Evolutionary conservation across 2,113 vertebrate genomes (phyloP).

Genomic region (Daphoenositta chrysoptera): DNA sequence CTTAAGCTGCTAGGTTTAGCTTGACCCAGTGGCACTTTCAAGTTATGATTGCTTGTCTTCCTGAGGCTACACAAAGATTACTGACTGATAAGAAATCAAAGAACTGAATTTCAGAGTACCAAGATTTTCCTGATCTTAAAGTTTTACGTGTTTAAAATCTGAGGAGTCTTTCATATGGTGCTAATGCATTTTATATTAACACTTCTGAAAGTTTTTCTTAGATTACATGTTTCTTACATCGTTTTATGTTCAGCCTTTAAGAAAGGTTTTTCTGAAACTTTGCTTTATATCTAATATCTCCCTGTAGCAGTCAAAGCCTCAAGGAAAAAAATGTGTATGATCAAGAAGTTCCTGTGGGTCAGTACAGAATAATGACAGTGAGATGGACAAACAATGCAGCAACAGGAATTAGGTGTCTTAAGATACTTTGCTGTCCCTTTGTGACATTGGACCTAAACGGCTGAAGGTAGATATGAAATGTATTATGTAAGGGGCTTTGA

Average conservation of each 20-base stretch:
- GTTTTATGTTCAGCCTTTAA: conserved; percentile 41
- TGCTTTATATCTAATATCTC: conserved; percentile 18
- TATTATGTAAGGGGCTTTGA: conserved; percentile 47
- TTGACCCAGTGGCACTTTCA: conserved; percentile 4
- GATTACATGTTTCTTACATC: background rate
- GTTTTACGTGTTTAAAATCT: conserved; percentile 24
- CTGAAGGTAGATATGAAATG: background rate
- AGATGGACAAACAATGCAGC: conserved; percentile 37
- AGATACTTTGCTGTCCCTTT: conserved; percentile 1
- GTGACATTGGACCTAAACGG: conserved; percentile 17
- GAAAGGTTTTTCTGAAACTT: background rate
- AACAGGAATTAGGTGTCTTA: conserved; percentile 35
- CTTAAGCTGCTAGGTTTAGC: background rate
- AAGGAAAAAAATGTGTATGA: background rate
- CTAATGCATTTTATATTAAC: conserved; percentile 41
- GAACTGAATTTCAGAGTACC: background rate
- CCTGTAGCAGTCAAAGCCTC: conserved; percentile 4
- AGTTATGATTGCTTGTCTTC: conserved; percentile 20
- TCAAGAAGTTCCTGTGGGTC: conserved; percentile 13
- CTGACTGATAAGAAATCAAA: conserved; percentile 42
- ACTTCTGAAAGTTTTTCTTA: conserved; percentile 46
- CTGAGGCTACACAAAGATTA: background rate
- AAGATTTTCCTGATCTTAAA: conserved; percentile 30
- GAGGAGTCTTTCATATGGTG: conserved; percentile 10
- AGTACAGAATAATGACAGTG: background rate